Percentiles rank a stretch among this genome's conserved stretches.
Conservation (phyloP, 2,113 vertebrate genomes). For the Plecturocebus donacophilus region DNA sequence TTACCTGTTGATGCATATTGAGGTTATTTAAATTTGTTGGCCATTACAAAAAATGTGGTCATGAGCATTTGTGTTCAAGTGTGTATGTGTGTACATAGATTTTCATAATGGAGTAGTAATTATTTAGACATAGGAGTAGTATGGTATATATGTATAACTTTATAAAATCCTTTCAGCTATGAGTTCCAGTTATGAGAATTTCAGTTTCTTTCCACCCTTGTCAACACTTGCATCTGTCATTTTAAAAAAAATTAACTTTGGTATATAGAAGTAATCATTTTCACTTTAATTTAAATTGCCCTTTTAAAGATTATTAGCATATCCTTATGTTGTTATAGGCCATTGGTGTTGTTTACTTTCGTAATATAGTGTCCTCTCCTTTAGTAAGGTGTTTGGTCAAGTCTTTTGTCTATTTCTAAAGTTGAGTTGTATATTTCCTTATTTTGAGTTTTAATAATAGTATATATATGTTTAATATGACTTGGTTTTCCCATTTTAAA, state of each 20-base stretch:
- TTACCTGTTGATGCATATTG: neutral
- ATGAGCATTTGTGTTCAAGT: neutral
- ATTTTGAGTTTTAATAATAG: neutral
- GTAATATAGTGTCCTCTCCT: neutral
- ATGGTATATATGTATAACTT: neutral
- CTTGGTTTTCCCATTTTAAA: neutral
- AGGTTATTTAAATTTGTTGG: neutral
- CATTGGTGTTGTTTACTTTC: neutral
- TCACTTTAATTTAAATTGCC: neutral
- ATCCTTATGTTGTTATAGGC: neutral
- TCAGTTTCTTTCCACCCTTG: neutral
- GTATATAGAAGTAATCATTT: neutral
- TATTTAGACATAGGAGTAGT: neutral
- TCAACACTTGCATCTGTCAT: neutral
- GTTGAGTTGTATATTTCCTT: neutral
- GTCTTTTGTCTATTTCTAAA: neutral
- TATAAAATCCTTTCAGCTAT: neutral
- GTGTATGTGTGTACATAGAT: neutral
- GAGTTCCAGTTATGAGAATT: neutral
- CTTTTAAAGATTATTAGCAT: neutral
- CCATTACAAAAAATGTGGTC: neutral
- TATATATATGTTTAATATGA: neutral
- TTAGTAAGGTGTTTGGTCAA: neutral
- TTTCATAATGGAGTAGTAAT: neutral
- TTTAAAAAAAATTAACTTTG: neutral